Base-by-base conservation (phyloP, 1,140 invertebrate genomes). In the Ganaspis sp. region DNA sequence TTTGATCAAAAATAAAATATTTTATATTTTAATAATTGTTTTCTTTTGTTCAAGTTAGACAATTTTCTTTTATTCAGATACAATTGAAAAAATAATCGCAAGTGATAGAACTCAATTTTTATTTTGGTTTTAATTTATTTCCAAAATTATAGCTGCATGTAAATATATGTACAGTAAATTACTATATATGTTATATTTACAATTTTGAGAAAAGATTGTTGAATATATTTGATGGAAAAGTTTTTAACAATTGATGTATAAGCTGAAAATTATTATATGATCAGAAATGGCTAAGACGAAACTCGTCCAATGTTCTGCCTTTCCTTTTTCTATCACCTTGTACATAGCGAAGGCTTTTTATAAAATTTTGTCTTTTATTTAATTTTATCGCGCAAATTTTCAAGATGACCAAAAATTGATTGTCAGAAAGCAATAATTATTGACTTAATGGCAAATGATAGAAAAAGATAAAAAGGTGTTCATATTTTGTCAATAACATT, bases 111-210 rank as follows among this genome's bases (percentile, higher is more conserved):
- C n/a, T n/a, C n/a, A 15, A 29, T n/a, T 29, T 29, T 11, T 34
- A 29, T 12, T 34, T 64, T 29, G 0, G 1, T 64, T 64, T 6
- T 15, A 64, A 64, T 1, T 4, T 49, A 17, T 49, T 17, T 6
- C 4, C n/a, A 49, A 49, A 17, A 17, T 49, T 49, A 49, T 49
- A 17, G 8, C 19, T 1, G 19, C 1, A 15, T 64, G 58, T 64
- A 64, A 64, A 64, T 64, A 64, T 29, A 29, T 64, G 58, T 64
- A 64, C 58, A 64, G 23, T 64, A 17, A 45, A 15, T n/a, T n/a
- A n/a, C n/a, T n/a, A n/a, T n/a, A n/a, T n/a, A n/a, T n/a, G n/a
- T n/a, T n/a, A n/a, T n/a, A n/a, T n/a, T n/a, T n/a, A n/a, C n/a
- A n/a, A n/a, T n/a, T n/a, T n/a, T n/a, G n/a, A n/a, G n/a, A n/a